Percentiles rank a stretch among this genome's conserved stretches.
These are phyloP conservation scores for Ephialtes manifestator DNA, from an alignment of 2,888 invertebrate genomes.

Conservation along the genomic window DNA sequence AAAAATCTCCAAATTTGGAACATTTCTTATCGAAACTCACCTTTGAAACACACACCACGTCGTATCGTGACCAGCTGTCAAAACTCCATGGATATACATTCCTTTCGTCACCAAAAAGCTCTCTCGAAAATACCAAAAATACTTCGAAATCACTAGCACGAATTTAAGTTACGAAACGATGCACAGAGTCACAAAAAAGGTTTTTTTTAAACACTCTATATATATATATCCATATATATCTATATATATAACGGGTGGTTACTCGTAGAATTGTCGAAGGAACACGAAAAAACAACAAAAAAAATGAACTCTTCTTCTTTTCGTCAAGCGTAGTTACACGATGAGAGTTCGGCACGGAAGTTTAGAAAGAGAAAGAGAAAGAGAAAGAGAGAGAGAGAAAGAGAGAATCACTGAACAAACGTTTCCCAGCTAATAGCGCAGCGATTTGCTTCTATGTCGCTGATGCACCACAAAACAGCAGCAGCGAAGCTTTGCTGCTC, in stretches of 20 bases:
- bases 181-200: neutral
- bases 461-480: neutral
- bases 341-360: neutral
- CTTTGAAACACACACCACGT: constrained; percentile 51
- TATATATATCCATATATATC: neutral
- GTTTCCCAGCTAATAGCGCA: neutral
- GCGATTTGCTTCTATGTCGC: neutral
- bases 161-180: constrained; percentile 1
- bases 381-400: neutral
- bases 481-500: neutral
- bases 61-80: constrained; percentile 64
- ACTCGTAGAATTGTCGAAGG: neutral
- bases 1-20: too few relatives aligned
- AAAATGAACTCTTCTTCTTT: neutral
- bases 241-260: neutral
- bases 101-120: constrained; percentile 13
- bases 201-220: neutral
- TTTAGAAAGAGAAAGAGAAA: neutral
- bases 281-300: neutral
- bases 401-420: neutral
- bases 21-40: constrained; percentile 42
- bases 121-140: neutral
- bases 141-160: neutral
- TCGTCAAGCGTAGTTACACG: neutral
- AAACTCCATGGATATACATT: constrained; percentile 48